Conservation (phyloP, 2,113 vertebrate genomes). For the Columbina picui region DNA sequence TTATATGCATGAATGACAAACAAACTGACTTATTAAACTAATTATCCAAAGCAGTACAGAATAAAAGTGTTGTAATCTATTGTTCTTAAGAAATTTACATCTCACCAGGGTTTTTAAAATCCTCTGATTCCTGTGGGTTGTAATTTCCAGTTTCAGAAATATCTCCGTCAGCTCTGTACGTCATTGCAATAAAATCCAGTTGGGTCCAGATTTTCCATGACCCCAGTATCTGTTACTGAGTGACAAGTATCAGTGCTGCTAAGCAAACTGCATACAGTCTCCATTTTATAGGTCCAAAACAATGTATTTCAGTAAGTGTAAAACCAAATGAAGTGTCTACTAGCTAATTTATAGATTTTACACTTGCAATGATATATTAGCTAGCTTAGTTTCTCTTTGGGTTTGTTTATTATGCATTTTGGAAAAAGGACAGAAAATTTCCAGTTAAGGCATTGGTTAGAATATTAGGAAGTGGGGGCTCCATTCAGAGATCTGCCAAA, state of each 20-base stretch:
- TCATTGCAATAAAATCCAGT: slow-evolving; percentile 33
- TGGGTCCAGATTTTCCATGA: neutral
- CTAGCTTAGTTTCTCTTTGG: neutral
- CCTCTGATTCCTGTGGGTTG: slow-evolving; percentile 48
- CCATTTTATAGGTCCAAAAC: neutral
- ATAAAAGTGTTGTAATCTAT: slow-evolving; percentile 35
- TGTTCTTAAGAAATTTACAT: slow-evolving; percentile 46
- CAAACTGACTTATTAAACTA: neutral
- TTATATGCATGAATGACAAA: neutral
- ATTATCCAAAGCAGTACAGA: neutral
- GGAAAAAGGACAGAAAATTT: neutral
- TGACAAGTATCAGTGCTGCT: neutral
- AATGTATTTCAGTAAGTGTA: neutral
- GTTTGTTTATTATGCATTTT: neutral
- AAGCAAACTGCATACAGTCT: fast-evolving
- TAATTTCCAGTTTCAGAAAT: slow-evolving; percentile 28
- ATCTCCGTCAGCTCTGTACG: slow-evolving; percentile 14
- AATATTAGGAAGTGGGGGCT: neutral
- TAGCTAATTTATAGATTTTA: neutral
- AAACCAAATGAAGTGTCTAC: neutral
- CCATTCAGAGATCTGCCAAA: neutral
- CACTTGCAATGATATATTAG: neutral
- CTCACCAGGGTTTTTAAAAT: slow-evolving; percentile 36
- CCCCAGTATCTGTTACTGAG: neutral
- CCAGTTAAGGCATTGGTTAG: neutral